Evolutionary conservation across 2,888 invertebrate species (phyloP), one percentile per base, ranked within the genome.

Genomic region (Leptinotarsa peninsularis): DNA sequence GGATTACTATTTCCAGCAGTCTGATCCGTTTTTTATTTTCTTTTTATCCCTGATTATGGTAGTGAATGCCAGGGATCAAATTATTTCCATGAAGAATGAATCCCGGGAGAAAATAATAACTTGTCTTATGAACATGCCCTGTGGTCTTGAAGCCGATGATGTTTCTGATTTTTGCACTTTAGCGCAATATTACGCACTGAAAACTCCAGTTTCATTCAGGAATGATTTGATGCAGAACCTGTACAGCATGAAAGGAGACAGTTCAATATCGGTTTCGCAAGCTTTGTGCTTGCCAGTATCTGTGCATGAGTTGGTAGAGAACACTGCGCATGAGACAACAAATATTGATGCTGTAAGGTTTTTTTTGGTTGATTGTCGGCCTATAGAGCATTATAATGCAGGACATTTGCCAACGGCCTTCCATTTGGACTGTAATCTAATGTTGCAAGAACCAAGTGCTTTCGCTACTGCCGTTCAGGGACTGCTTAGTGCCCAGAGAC

Each of bases 391-490:
- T 86, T 99, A 98, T 87, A 98, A 98, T 89, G 94, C 95, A 72
- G 99, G 99, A 0, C 98, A 99, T 90, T 91, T 99, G 80, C 95
- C 97, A 1, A 98, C 98, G 71, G 99, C 99, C 73, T 99, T 99
- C 90, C 98, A 99, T 89, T 91, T 99, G 79, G 99, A 99, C 88
- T 98, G 98, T 84, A 96, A 97, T 89, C 90, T 99, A 84, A 97
- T 99, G 97, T 90, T 99, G 75, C 97, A 98, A 90, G 98, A 98
- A 87, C 99, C 98, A 0, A 93, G 94, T 81, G 96, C 98, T 71
- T 99, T 99, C 88, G 93, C 94, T 76, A 97, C 96, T 49, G 98
- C 98, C 27, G 97, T 98, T 4, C 96, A 97, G 89, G 98, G 98
- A 0, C 89, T 98, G 78, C 90, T 98, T 71, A 94, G 95, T 85